Conservation (phyloP, 2,113 vertebrate species). For the Paramormyrops kingsleyae region DNA sequence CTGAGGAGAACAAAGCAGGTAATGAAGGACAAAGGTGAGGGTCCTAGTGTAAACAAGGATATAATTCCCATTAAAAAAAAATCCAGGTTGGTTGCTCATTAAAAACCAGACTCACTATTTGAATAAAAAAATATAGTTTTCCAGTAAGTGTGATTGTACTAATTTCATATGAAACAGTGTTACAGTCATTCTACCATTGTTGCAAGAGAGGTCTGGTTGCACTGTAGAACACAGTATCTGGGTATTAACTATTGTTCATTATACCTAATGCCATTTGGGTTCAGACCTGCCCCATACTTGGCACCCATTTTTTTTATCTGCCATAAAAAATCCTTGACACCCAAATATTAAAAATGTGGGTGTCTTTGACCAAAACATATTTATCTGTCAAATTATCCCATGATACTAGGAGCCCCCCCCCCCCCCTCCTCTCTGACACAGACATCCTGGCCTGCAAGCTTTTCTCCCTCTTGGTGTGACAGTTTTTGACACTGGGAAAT, state of each 20-base stretch:
- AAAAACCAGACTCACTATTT: background rate
- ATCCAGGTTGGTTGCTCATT: too few species aligned
- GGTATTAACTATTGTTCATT: background rate
- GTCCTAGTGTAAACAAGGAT: background rate
- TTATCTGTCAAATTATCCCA: background rate
- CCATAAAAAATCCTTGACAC: background rate
- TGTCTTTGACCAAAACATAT: background rate
- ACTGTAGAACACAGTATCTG: background rate
- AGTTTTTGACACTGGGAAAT: slow-evolving; percentile 32
- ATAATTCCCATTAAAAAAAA: background rate
- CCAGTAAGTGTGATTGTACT: background rate
- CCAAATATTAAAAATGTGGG: background rate
- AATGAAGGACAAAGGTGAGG: background rate
- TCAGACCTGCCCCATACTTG: background rate
- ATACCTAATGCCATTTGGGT: background rate
- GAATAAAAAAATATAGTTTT: background rate
- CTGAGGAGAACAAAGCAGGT: background rate
- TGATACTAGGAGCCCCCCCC: background rate
- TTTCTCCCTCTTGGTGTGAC: slow-evolving; percentile 8
- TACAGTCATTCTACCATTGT: background rate
- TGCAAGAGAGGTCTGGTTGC: background rate
- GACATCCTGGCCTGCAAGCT: background rate
- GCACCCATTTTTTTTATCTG: background rate
- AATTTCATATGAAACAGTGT: background rate
- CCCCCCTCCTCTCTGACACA: background rate